phyloP scores from a whole-genome alignment of 2,113 vertebrate genomes.

The Narcine bancroftii region DNA sequence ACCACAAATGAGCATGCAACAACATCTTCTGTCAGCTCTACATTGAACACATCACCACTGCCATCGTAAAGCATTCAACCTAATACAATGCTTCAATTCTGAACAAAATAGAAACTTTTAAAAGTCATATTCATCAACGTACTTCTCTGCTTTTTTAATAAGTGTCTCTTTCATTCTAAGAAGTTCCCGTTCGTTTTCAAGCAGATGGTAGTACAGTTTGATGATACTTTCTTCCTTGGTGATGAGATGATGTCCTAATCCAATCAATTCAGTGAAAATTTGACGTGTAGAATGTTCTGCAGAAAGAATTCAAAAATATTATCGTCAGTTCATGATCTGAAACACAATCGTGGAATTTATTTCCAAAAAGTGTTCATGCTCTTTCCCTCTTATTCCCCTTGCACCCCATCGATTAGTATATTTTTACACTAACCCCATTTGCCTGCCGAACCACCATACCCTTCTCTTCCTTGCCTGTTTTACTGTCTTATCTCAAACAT shows the following conservation, averaged over 20 bases:
- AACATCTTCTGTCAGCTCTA: background rate
- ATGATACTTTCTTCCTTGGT: background rate
- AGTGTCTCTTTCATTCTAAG: background rate
- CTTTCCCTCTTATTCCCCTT: background rate
- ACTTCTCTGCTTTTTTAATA: background rate
- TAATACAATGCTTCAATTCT: background rate
- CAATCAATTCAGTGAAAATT: background rate
- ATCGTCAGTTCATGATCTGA: background rate
- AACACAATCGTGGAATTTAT: background rate
- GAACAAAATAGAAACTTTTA: background rate
- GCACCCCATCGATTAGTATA: background rate
- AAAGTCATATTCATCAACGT: background rate
- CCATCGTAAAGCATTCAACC: too few relatives aligned
- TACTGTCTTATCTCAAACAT: too few relatives aligned
- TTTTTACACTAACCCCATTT: too few relatives aligned
- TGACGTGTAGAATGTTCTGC: background rate
- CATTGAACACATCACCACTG: too few relatives aligned
- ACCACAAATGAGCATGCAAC: background rate
- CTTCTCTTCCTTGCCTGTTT: too few relatives aligned
- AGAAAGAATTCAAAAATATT: background rate
- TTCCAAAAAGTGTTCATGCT: background rate
- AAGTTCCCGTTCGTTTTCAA: background rate
- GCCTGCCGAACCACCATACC: too few relatives aligned
- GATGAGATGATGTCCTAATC: background rate
- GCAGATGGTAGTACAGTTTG: background rate